Evolutionary conservation across 2,888 invertebrate species (phyloP).

Genomic region (Leptinotarsa peninsularis): DNA sequence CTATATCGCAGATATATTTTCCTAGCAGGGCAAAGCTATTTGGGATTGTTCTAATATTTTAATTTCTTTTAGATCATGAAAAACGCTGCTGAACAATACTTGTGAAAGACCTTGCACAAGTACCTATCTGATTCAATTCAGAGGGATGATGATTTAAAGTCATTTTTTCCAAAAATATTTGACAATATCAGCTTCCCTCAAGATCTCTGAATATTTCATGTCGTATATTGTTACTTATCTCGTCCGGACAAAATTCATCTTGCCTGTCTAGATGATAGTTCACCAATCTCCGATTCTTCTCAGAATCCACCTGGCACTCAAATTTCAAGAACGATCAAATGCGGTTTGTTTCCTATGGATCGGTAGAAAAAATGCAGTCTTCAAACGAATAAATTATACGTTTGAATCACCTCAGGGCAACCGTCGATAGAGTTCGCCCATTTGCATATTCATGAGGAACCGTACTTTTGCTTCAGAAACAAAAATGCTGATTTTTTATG

Average conservation of each 20-base stretch:
- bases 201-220: too few species aligned
- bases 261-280: neutral
- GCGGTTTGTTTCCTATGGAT: slow-evolving; percentile 42
- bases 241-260: neutral
- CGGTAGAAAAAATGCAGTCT: slow-evolving; percentile 47
- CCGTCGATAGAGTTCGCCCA: slow-evolving; percentile 54
- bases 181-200: too few species aligned
- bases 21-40: too few species aligned
- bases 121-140: too few species aligned
- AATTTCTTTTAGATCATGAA: too few species aligned
- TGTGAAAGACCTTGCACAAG: too few species aligned
- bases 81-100: too few species aligned
- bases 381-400: slow-evolving; percentile 53
- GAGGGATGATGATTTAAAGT: too few species aligned
- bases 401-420: slow-evolving; percentile 45
- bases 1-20: too few species aligned
- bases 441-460: slow-evolving; percentile 55
- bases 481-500: slow-evolving; percentile 49
- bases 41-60: too few species aligned
- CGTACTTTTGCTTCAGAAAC: slow-evolving; percentile 45
- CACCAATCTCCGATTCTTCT: neutral
- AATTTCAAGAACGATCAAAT: slow-evolving; percentile 19
- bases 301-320: slow-evolving; percentile 8
- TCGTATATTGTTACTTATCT: neutral
- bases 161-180: too few species aligned